Evolutionary conservation across 1,140 invertebrate genomes (phyloP).

Genomic region (Anthonomus grandis): DNA sequence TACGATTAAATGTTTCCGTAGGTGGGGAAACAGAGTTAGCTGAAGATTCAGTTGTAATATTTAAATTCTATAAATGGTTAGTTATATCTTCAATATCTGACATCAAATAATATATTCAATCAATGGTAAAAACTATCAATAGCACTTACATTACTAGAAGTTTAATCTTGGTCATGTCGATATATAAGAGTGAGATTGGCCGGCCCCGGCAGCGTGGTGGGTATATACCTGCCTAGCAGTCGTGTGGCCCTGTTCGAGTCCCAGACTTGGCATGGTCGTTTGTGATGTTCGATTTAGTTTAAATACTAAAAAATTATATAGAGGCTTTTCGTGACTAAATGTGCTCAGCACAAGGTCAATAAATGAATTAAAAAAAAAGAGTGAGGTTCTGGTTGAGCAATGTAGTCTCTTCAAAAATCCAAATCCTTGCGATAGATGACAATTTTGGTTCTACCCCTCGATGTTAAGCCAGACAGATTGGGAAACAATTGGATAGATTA

Average conservation of each 20-base stretch:
- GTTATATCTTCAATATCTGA: neutral
- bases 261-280: too few species aligned
- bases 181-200: neutral
- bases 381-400: too few species aligned
- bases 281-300: too few species aligned
- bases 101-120: too few species aligned
- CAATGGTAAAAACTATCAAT: too few species aligned
- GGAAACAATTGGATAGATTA: neutral
- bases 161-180: neutral
- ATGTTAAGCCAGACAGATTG: neutral
- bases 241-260: too few species aligned
- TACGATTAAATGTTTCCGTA: neutral
- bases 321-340: too few species aligned
- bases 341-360: too few species aligned
- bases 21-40: slow-evolving; percentile 4
- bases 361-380: too few species aligned
- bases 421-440: neutral
- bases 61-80: neutral
- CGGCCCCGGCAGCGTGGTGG: neutral
- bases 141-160: slow-evolving; percentile 2
- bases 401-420: too few species aligned
- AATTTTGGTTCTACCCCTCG: neutral
- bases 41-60: neutral
- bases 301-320: too few species aligned
- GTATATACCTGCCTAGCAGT: too few species aligned